These are phyloP conservation scores for Bovichtus diacanthus DNA, from an alignment of 2,797 vertebrate species.

Conservation along the genomic window DNA sequence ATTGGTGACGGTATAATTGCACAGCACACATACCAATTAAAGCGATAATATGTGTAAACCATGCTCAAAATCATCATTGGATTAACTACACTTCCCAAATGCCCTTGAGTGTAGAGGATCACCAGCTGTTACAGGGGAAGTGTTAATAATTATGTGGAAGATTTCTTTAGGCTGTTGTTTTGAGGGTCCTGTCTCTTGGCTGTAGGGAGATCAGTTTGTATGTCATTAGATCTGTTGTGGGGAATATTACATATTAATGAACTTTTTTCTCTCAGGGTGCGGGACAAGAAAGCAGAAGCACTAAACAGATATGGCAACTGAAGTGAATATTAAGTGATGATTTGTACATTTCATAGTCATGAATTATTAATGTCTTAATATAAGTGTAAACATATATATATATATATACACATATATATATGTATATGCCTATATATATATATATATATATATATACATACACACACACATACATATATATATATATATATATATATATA, in stretches of 20 bases:
- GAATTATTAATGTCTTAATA: constrained; percentile 17
- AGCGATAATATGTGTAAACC: constrained; percentile 79
- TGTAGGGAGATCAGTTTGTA: constrained; percentile 49
- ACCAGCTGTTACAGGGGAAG: constrained; percentile 75
- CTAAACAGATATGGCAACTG: not conserved
- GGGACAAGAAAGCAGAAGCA: constrained; percentile 13
- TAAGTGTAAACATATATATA: constrained; percentile 1
- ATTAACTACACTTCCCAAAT: constrained; percentile 82
- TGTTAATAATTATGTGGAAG: constrained; percentile 68
- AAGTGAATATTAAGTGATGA: not conserved
- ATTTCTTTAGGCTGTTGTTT: constrained; percentile 61
- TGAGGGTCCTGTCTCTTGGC: constrained; percentile 48
- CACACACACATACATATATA: no score
- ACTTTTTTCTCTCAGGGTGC: constrained; percentile 38
- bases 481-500: no score
- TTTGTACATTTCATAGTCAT: constrained; percentile 8
- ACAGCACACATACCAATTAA: constrained; percentile 74
- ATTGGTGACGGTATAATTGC: constrained; percentile 76
- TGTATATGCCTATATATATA: no score
- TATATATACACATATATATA: no score
- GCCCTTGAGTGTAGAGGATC: constrained; percentile 70
- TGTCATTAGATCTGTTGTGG: constrained; percentile 49
- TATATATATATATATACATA: no score
- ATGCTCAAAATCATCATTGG: constrained; percentile 79
- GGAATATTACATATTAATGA: constrained; percentile 35